Evolutionary conservation across 92 coral and sea anemone genomes (phyloP).

Genomic region (Galaxea fascicularis): DNA sequence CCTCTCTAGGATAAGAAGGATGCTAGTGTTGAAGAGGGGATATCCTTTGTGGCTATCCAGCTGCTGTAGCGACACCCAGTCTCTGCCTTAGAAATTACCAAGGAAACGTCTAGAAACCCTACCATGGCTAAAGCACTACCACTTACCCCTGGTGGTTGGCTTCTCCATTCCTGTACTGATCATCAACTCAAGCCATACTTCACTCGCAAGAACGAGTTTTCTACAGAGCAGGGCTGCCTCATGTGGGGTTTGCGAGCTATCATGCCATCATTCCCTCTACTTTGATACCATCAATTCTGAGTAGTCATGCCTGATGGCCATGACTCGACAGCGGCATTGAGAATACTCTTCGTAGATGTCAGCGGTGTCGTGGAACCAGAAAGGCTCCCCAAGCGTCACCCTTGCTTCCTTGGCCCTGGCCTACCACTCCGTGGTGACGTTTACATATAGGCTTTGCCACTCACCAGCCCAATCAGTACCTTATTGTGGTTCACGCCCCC

Average conservation of each 20-base stretch:
- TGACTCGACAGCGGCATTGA: no score
- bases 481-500: no score
- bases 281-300: not conserved
- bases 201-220: slow-evolving; percentile 31
- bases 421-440: no score
- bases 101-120: slow-evolving; percentile 30
- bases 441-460: no score
- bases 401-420: no score
- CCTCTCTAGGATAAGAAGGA: slow-evolving; percentile 40
- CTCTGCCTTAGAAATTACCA: slow-evolving; percentile 36
- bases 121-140: not conserved
- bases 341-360: no score
- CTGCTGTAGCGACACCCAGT: slow-evolving; percentile 49
- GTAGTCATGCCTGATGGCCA: no score
- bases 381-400: no score
- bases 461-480: no score
- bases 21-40: slow-evolving; percentile 43
- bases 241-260: slow-evolving; percentile 46
- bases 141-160: slow-evolving; percentile 27
- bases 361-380: no score
- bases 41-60: slow-evolving; percentile 30
- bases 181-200: slow-evolving; percentile 47
- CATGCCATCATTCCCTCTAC: slow-evolving; percentile 41
- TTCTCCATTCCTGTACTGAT: not conserved
- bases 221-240: slow-evolving; percentile 47